Conservation (phyloP, 2,113 vertebrate genomes). For the Rhynchopsitta pachyrhyncha region DNA sequence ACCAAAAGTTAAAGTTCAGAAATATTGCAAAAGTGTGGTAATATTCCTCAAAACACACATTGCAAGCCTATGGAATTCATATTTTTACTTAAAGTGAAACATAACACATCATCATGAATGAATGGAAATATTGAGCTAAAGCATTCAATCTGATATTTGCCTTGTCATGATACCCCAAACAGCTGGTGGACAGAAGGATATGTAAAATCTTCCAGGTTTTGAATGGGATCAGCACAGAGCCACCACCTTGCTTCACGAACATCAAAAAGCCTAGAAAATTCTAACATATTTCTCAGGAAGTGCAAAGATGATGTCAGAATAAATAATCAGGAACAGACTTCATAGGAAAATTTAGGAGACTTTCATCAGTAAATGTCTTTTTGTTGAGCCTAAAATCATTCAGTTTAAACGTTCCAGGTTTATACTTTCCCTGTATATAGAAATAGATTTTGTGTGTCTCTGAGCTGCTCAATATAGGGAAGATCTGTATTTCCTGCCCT, state of each 20-base stretch:
- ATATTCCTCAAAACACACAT: background rate
- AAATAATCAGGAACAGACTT: background rate
- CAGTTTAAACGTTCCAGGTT: background rate
- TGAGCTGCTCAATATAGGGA: background rate
- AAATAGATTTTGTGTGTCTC: background rate
- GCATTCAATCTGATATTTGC: background rate
- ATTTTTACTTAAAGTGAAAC: background rate
- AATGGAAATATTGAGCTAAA: background rate
- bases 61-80: background rate
- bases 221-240: background rate
- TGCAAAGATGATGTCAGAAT: background rate
- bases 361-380: background rate
- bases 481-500: background rate
- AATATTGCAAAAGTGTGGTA: background rate
- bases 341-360: background rate
- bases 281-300: background rate
- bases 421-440: background rate
- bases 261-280: background rate
- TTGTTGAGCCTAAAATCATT: background rate
- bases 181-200: background rate
- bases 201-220: background rate
- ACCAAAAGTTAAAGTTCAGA: background rate
- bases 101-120: background rate
- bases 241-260: rapidly evolving
- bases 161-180: background rate